Base-by-base conservation (phyloP, 2,797 vertebrate genomes). In the Decapterus maruadsi region DNA sequence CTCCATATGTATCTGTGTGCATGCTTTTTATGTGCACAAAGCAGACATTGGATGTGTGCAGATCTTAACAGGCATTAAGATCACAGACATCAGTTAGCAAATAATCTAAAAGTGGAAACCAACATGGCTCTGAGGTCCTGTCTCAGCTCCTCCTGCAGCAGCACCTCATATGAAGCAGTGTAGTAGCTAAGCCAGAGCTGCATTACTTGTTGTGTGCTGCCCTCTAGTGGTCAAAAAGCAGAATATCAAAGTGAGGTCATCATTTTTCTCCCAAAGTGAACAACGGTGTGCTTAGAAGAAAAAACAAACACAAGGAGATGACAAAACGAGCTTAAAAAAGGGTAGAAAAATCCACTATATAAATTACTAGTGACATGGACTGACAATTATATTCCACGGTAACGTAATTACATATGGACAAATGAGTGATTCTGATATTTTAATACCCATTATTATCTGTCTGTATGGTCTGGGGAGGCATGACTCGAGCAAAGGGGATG, bases 121-220 rank as follows among this genome's bases (percentile, higher is more conserved):
- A 77, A 19, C n/a, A 76, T 54, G 53, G 16, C 68, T 83, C 56
- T 66, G 66, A 55, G 54, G 72, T 77, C 70, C 22, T 63, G 7
- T 75, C 77, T 84, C 38, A 58, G 77, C 62, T 59, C 31, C 62
- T 59, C 31, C 11, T 54, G 63, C 62, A 13, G 58, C 69, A 71
- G 34, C 19, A 4, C 14, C 66, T 71, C 68, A 6, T 75, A 51
- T 61, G 8, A 48, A 82, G 65, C 31, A 34, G 22, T 5, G 34
- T 58, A 81, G 61, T 19, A 68, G 54, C 34, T 29, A 3, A 19
- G 45, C 45, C 6, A 8, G 34, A 16, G 31, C 6, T n/a, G 12
- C 4, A n/a, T 72, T 67, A 19, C 60, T 81, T 72, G 50, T 51
- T 43, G 6, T 76, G 31, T 85, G 88, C 87, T 92, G 90, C 92